Evolutionary conservation across 2,113 vertebrate species (phyloP), one percentile per base, ranked within the genome.

Genomic region (Ia io): DNA sequence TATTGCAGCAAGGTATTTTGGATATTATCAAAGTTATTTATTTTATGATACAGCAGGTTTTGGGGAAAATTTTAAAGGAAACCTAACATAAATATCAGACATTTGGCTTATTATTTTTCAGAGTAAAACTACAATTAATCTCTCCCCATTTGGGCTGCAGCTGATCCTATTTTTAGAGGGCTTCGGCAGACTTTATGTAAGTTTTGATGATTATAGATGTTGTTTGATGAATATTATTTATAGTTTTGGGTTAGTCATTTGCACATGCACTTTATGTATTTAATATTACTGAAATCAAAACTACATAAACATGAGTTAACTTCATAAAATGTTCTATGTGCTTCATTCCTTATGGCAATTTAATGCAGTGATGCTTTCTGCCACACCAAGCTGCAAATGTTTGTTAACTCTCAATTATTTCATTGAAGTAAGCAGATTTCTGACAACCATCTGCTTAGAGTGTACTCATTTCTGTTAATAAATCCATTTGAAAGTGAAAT

Each of bases 391-490:
- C 40, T 91, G 56, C 76, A 97, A 98, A 95, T 77, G 77, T 88
- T 96, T 23, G 0, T 82, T 49, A 96, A 95, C 86, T 96, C 76
- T 95, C 95, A 93, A 2, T 93, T 97, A 84, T 80, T 93, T 97
- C 96, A 97, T 30, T 0, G 73, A 91, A 80, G 96, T 97, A 98
- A 98, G 90, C 96, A 98, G 56, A 97, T 98, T 98, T 97, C 95
- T 98, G 95, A 97, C 92, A 98, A 90, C 93, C 59, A 80, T 98
- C 97, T 98, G 96, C 92, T 98, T 98, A 87, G 76, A 95, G 17
- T 6, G 37, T 96, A 84, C 67, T 97, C 88, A 71, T 94, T 97
- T 95, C 92, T 97, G 56, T 86, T 97, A 96, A 97, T 98, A 42
- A 0, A 44, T 59, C 70, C 61, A 95, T 97, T 97, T 97, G 82